Conservation (phyloP, 2,113 vertebrate species). For the Taxidea taxus region DNA sequence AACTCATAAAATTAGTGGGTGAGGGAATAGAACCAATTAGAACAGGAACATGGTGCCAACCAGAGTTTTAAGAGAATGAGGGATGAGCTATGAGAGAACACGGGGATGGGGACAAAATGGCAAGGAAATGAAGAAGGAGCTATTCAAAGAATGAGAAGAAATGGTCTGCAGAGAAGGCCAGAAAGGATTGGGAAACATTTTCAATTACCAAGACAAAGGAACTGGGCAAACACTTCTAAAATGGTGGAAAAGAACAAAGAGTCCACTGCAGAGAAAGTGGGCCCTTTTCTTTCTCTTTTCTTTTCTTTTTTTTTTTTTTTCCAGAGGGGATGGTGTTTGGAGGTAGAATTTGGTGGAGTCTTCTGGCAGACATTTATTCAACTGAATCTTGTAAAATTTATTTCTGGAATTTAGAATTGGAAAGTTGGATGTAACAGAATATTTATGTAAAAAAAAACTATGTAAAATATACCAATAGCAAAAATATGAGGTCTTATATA, state of each 20-base stretch:
- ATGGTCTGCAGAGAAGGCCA: not conserved
- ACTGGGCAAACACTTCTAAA: conserved; percentile 7
- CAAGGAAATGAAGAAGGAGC: conserved; percentile 22
- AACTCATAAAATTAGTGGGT: not conserved
- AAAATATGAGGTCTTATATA: conserved; percentile 69
- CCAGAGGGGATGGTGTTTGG: not conserved
- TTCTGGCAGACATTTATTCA: conserved; percentile 56
- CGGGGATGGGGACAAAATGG: not conserved
- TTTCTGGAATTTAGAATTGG: conserved; percentile 75
- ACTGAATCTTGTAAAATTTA: conserved; percentile 74
- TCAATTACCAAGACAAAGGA: conserved; percentile 50
- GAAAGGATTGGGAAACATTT: conserved; percentile 11
- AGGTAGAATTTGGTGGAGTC: conserved; percentile 41
- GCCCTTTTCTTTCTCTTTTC: no score
- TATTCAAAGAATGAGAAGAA: conserved; percentile 45
- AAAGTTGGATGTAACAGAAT: conserved; percentile 74
- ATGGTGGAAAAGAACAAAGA: conserved; percentile 15
- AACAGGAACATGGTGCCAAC: conserved; percentile 2
- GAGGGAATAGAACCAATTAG: conserved; percentile 13
- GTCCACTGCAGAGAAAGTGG: not conserved
- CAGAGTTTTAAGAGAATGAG: conserved; percentile 7
- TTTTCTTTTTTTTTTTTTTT: not conserved
- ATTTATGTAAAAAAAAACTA: conserved; percentile 63
- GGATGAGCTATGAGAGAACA: not conserved
- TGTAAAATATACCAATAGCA: conserved; percentile 70